phyloP scores from a whole-genome alignment of 2,888 invertebrate species.

The Tethea ocularis region DNA sequence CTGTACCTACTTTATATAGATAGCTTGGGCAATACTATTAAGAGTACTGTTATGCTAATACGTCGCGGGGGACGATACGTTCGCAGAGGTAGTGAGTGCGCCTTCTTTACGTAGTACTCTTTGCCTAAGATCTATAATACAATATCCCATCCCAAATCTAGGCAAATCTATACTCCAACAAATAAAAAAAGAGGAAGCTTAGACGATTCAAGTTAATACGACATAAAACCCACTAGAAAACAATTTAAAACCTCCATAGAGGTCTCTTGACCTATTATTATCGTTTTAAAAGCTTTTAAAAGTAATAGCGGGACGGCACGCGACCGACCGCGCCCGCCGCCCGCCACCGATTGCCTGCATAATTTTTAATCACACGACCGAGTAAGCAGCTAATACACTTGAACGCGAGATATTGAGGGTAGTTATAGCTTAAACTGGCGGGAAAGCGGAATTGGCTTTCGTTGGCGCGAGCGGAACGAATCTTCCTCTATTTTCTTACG shows the following conservation, averaged over 20 bases:
- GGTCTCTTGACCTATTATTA: slow-evolving; percentile 52
- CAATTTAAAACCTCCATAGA: slow-evolving; percentile 32
- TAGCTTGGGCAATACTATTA: too few relatives aligned
- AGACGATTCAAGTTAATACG: slow-evolving; percentile 4
- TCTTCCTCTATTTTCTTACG: slow-evolving; percentile 42
- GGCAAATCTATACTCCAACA: neutral
- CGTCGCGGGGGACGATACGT: too few relatives aligned
- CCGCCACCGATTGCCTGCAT: slow-evolving; percentile 63
- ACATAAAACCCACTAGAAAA: slow-evolving; percentile 23
- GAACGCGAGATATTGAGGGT: slow-evolving; percentile 68
- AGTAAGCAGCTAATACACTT: slow-evolving; percentile 80
- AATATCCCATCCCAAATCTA: neutral
- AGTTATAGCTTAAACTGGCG: slow-evolving; percentile 58
- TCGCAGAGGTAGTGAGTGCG: too few relatives aligned
- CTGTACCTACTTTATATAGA: too few relatives aligned
- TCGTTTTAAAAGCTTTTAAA: slow-evolving; percentile 71
- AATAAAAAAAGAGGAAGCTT: neutral
- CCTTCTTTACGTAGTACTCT: too few relatives aligned
- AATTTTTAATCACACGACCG: slow-evolving; percentile 83
- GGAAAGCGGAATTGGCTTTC: slow-evolving; percentile 53
- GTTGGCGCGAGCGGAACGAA: slow-evolving; percentile 52
- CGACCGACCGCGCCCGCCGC: slow-evolving; percentile 50
- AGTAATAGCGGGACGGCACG: slow-evolving; percentile 61
- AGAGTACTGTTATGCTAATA: too few relatives aligned
- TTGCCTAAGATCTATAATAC: neutral